Base-by-base conservation (phyloP, 2,797 vertebrate species). In the Malacoraja senta region DNA sequence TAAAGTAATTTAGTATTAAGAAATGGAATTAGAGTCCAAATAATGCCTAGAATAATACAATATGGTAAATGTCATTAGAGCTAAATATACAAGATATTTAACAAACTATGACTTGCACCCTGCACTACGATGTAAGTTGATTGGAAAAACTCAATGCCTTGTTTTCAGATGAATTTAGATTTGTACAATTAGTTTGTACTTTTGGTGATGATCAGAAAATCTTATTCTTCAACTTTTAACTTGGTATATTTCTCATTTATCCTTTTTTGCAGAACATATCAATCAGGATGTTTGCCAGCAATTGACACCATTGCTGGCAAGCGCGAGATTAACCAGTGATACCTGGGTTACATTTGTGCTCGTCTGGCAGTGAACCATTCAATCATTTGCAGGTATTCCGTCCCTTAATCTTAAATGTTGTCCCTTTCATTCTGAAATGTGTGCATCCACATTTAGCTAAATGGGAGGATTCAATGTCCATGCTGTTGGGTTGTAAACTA, bases 301-400 rank as follows among this genome's bases (percentile, higher is more conserved):
- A 61, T 96, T 99, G 93, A 98, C 98, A 24, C 98, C 98, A 0
- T 95, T 99, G n/a, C 96, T 96, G 79, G 94, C 97, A 92, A 97
- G 96, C 95, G 98, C 97, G 94, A 97, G 95, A 96, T 98, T 98
- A 83, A 99, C 98, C 94, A 96, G 98, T 83, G 98, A 99, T 94
- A 94, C 96, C 93, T 97, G 98, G 2, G 97, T 98, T 94, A 94
- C 44, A 44, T 44, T 44, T 44, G 44, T 44, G 44, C 44, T 44
- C 44, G 3, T 44, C 44, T 44, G 44, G 44, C 2, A 44, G 44
- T 44, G 44, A 44, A 3, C 44, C 44, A 2, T 44, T 44, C 44
- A 44, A 44, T 44, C 44, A 44, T 44, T 44, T 2, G 38, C 44
- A 44, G 44, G 44, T 44, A 44, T 44, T 44, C 44, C 44, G 3